Percentiles rank a stretch among this genome's conserved stretches.
Evolutionary conservation across 2,113 vertebrate species (phyloP).

Genomic region (Clupea harengus): DNA sequence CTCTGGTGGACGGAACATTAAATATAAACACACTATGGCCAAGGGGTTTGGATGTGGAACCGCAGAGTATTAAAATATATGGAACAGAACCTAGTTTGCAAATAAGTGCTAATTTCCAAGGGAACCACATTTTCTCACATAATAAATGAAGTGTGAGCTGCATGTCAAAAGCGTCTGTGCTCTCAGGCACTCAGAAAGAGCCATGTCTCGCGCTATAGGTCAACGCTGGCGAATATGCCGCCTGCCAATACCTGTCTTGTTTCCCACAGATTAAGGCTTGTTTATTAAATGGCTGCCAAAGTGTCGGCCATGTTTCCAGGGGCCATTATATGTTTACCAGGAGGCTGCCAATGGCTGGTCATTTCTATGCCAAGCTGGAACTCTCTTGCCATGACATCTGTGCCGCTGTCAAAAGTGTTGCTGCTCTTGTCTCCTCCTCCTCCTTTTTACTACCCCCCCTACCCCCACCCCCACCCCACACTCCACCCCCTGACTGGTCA

Average conservation of each 20-base stretch:
- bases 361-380: conserved; percentile 73
- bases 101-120: conserved; percentile 38
- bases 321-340: conserved; percentile 56
- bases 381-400: conserved; percentile 77
- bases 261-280: conserved; percentile 29
- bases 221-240: not conserved
- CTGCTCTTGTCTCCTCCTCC: conserved; percentile 46
- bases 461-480: conserved; percentile 28
- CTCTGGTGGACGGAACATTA: conserved; percentile 20
- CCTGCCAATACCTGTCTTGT: not conserved
- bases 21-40: conserved; percentile 48
- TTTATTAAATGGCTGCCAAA: conserved; percentile 34
- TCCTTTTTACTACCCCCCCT: conserved; percentile 10
- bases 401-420: conserved; percentile 74
- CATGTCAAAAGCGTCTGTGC: conserved; percentile 34
- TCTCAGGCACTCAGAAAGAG: not conserved
- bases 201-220: not conserved
- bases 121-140: conserved; percentile 37
- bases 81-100: conserved; percentile 41
- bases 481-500: conserved; percentile 53
- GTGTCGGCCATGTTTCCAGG: conserved; percentile 30
- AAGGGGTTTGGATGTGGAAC: conserved; percentile 31
- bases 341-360: conserved; percentile 64
- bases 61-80: conserved; percentile 41
- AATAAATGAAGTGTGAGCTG: conserved; percentile 20